phyloP scores from a whole-genome alignment of 2,113 vertebrate species.

The Nycticebus coucang region DNA sequence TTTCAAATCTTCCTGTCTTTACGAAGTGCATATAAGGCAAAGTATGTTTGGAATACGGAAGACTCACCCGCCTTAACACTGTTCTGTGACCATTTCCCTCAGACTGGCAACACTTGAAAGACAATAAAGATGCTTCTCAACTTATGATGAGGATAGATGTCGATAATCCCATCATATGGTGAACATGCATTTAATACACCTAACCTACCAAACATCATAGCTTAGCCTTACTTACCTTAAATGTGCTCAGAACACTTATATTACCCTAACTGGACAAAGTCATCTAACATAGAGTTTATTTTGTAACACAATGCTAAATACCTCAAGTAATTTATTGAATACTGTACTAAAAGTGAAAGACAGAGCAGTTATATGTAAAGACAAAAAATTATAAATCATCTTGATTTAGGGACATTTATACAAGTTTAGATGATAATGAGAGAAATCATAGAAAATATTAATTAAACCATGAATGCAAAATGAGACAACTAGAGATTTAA shows the following conservation, averaged over 20 bases:
- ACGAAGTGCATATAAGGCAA: not conserved
- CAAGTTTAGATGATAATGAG: not conserved
- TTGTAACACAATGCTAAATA: not conserved
- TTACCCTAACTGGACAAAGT: not conserved
- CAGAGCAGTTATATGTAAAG: not conserved
- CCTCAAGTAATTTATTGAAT: not conserved
- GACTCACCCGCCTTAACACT: not conserved
- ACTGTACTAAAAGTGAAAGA: not conserved
- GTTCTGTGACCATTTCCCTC: not conserved
- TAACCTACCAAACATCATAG: not conserved
- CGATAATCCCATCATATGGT: not conserved
- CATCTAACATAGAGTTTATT: not conserved
- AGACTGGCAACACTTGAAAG: not conserved
- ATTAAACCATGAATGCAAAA: not conserved
- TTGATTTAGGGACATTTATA: not conserved
- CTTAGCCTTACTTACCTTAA: not conserved
- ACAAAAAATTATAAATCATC: not conserved
- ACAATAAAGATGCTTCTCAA: not conserved
- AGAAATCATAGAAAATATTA: not conserved
- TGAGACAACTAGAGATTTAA: not conserved
- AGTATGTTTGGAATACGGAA: not conserved
- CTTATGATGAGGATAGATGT: not conserved
- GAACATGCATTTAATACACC: not conserved
- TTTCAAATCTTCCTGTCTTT: not conserved
- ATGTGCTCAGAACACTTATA: not conserved